Evolutionary conservation across 2,797 vertebrate genomes (phyloP).

Genomic region (Lutjanus argentimaculatus): DNA sequence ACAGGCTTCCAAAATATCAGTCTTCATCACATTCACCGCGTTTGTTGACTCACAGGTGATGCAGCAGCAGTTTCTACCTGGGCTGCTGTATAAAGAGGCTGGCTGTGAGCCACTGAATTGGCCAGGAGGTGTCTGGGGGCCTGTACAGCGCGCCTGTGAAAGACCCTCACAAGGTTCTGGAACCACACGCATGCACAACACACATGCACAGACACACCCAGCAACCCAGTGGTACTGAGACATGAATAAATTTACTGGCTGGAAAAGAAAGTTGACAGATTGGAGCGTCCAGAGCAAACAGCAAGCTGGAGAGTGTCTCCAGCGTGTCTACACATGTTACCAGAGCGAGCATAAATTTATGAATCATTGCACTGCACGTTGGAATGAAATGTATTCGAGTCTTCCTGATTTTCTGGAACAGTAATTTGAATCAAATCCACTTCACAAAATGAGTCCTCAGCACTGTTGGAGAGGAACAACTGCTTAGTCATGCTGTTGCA

Average conservation of each 20-base stretch:
- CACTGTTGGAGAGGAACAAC: constrained; percentile 2
- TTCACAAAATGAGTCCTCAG: constrained; percentile 12
- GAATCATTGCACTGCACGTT: constrained; percentile 22
- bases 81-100: constrained; percentile 42
- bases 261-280: constrained; percentile 55
- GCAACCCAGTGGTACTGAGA: background rate
- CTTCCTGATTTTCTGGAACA: background rate
- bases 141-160: constrained; percentile 47
- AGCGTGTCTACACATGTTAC: constrained; percentile 47
- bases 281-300: constrained; percentile 47
- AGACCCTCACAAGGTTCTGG: constrained; percentile 38
- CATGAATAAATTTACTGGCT: constrained; percentile 19
- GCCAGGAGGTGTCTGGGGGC: constrained; percentile 62
- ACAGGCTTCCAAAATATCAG: background rate
- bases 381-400: constrained; percentile 11
- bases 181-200: constrained; percentile 21
- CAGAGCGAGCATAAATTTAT: constrained; percentile 16
- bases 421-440: constrained; percentile 6
- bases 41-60: constrained; percentile 56
- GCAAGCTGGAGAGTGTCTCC: constrained; percentile 36
- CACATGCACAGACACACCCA: constrained; percentile 37
- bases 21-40: constrained; percentile 30
- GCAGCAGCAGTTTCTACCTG: constrained; percentile 18
- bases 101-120: constrained; percentile 64
- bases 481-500: constrained; percentile 25